Percentiles rank a stretch among this genome's conserved stretches.
phyloP scores from a whole-genome alignment of 1,140 invertebrate genomes.

The Drosophila ogumai region DNA sequence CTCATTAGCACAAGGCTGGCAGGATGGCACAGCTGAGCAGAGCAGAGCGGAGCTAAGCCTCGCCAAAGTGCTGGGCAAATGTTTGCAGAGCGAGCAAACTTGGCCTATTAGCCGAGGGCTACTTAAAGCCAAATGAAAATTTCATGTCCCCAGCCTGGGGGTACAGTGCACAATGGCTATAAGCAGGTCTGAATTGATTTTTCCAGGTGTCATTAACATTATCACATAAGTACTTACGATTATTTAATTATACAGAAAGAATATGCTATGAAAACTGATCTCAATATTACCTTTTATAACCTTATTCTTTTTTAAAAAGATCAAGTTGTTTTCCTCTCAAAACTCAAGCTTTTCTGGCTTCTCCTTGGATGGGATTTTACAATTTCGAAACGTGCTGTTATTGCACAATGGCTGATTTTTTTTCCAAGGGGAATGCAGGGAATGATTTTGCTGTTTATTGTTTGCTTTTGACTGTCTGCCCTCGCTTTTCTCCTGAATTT shows the following conservation, averaged over 20 bases:
- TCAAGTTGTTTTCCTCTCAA: background rate
- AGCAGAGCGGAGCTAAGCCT: constrained; percentile 14
- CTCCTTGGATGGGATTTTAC: constrained; percentile 12
- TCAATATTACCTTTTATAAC: no score
- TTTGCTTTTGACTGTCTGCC: constrained; percentile 50
- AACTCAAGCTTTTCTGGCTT: background rate
- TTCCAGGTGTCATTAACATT: background rate
- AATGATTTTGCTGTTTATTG: constrained; percentile 53
- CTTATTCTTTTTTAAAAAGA: background rate
- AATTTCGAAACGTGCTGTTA: constrained; percentile 25
- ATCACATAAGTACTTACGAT: background rate
- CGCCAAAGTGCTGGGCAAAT: constrained; percentile 59
- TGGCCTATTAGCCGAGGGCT: constrained; percentile 45
- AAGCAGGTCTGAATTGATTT: background rate
- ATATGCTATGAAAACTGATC: background rate
- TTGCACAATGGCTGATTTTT: constrained; percentile 11
- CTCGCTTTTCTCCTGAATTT: constrained; percentile 15
- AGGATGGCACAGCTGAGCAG: constrained; percentile 5
- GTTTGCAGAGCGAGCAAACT: constrained; percentile 50
- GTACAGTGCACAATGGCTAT: constrained; percentile 12
- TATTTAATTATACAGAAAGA: background rate
- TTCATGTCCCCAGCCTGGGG: constrained; percentile 6
- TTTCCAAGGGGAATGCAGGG: background rate
- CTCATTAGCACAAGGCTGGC: constrained; percentile 50
- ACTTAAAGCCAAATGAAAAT: constrained; percentile 33